Percentiles rank a stretch among this genome's conserved stretches.
phyloP scores from a whole-genome alignment of 2,797 vertebrate species.

The Macropodus opercularis region DNA sequence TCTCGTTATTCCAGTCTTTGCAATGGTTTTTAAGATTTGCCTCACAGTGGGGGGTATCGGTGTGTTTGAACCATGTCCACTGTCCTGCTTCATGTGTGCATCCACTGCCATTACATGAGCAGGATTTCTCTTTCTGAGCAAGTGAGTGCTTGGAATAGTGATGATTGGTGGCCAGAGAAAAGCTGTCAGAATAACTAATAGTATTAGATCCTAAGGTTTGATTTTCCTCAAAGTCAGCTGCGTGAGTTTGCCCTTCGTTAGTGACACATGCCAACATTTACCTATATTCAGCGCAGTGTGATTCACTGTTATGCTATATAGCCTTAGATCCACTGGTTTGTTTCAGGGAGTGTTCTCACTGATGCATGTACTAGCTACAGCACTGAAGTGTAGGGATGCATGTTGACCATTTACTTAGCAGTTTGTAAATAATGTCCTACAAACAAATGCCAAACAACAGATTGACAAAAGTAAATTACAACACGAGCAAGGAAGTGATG shows the following conservation, averaged over 20 bases:
- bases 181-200: too few species aligned
- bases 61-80: neutral
- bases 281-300: too few species aligned
- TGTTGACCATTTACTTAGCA: neutral
- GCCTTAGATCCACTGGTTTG: neutral
- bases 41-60: neutral
- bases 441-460: neutral
- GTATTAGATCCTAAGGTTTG: too few species aligned
- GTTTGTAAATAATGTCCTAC: neutral
- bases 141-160: too few species aligned
- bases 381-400: neutral
- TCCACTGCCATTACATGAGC: too few species aligned
- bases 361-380: neutral
- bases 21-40: neutral
- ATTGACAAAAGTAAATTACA: too few species aligned
- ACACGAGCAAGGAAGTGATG: conserved; percentile 26
- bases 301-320: too few species aligned
- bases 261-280: too few species aligned
- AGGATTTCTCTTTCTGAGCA: too few species aligned
- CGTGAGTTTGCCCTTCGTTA: too few species aligned
- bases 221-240: too few species aligned
- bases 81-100: neutral
- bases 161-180: too few species aligned
- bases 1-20: neutral
- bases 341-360: neutral